A percentile compares a stretch with the other conserved stretches of the same genome.
Conservation (phyloP, 2,888 invertebrate species). For the Scaptomyza flava region DNA sequence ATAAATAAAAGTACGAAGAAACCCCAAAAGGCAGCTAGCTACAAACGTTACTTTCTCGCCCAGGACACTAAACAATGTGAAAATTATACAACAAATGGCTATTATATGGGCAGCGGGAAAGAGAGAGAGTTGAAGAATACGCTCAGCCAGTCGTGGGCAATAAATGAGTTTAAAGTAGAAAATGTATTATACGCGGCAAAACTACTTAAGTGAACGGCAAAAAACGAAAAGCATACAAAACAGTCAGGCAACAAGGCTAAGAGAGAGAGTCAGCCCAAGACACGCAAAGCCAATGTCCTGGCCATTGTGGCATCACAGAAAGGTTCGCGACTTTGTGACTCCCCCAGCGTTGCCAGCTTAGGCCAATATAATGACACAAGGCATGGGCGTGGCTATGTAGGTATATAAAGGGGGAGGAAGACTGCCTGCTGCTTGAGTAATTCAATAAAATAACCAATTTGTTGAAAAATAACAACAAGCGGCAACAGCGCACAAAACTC, state of each 20-base stretch:
- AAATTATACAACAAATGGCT: constrained; percentile 77
- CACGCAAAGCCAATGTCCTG: constrained; percentile 60
- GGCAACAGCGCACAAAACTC: constrained; percentile 54
- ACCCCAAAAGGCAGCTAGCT: constrained; percentile 22
- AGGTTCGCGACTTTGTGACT: constrained; percentile 44
- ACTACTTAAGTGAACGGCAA: constrained; percentile 69
- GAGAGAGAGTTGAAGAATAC: not conserved
- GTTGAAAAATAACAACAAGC: constrained; percentile 77
- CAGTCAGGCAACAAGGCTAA: not conserved
- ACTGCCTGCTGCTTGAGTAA: constrained; percentile 76
- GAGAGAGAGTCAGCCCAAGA: constrained; percentile 17
- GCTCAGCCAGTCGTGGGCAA: constrained; percentile 58
- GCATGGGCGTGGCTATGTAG: not conserved
- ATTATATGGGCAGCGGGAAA: constrained; percentile 55
- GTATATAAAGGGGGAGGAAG: not conserved
- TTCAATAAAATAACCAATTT: constrained; percentile 80
- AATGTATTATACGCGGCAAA: constrained; percentile 78
- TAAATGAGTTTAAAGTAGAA: constrained; percentile 79
- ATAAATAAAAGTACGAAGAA: constrained; percentile 58
- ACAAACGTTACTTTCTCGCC: constrained; percentile 40
- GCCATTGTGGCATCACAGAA: constrained; percentile 40
- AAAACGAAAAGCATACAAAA: constrained; percentile 4
- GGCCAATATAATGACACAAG: constrained; percentile 72
- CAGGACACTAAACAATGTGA: constrained; percentile 75
- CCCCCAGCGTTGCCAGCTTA: constrained; percentile 46